Percentiles rank a stretch among this genome's conserved stretches.
These are phyloP conservation scores for Zapus hudsonius DNA, from an alignment of 2,113 vertebrate genomes.

Conservation along the genomic window DNA sequence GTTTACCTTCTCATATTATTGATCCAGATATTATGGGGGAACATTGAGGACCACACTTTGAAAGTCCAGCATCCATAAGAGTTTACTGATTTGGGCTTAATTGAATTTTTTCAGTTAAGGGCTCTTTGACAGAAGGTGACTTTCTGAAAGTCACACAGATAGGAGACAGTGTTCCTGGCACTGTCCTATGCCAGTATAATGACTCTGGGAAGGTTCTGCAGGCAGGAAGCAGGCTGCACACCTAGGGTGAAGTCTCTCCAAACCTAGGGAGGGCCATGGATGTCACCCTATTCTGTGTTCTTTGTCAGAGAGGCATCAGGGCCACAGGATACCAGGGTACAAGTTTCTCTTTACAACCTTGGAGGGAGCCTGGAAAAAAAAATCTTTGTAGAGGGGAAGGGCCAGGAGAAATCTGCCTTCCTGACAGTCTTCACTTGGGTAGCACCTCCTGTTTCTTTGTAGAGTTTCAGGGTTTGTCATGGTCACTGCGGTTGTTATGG, in stretches of 20 bases:
- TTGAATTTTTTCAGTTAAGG: not conserved
- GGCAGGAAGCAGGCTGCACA: not conserved
- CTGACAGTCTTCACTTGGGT: constrained; percentile 60
- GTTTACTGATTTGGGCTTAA: not conserved
- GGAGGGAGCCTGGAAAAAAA: constrained; percentile 62
- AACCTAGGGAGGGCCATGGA: rapidly evolving
- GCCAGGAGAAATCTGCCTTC: constrained; percentile 66
- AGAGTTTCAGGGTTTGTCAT: constrained; percentile 86
- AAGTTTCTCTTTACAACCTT: constrained; percentile 39
- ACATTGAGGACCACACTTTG: not conserved
- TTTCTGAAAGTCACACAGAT: not conserved
- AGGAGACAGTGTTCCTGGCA: not conserved
- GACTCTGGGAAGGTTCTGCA: not conserved
- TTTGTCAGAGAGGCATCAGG: not conserved
- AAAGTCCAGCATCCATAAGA: not conserved
- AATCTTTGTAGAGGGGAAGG: constrained; percentile 52
- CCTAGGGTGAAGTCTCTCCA: not conserved
- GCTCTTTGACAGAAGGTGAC: not conserved
- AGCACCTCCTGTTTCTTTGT: constrained; percentile 80
- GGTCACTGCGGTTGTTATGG: constrained; percentile 88
- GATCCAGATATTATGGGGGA: not conserved
- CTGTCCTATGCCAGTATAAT: not conserved
- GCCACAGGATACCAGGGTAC: not conserved
- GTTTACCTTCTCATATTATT: not conserved
- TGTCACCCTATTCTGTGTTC: not conserved